Evolutionary conservation across 2,113 vertebrate genomes (phyloP).

Genomic region (Cyanoramphus novaezelandiae): DNA sequence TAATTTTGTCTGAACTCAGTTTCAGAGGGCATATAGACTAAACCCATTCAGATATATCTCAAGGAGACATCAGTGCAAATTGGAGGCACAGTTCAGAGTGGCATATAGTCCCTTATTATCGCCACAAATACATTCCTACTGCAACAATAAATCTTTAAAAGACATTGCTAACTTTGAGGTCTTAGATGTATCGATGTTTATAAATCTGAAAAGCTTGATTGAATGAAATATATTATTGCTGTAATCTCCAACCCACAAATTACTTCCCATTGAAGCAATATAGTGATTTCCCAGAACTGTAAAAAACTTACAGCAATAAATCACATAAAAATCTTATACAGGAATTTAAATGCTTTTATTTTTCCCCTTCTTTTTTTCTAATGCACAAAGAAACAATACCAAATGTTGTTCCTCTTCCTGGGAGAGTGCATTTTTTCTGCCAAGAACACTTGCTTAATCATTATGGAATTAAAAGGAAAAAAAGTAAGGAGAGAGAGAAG

Average conservation of each 20-base stretch:
- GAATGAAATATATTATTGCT: background rate
- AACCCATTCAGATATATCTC: background rate
- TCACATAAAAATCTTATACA: background rate
- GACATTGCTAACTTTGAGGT: background rate
- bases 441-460: background rate
- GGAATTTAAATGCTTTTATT: background rate
- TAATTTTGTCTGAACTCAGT: background rate
- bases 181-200: background rate
- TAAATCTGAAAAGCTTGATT: background rate
- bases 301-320: background rate
- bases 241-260: background rate
- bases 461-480: background rate
- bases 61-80: background rate
- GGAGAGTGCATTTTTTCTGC: background rate
- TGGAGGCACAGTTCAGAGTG: background rate
- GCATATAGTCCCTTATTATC: background rate
- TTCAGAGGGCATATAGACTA: background rate
- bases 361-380: background rate
- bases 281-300: background rate
- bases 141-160: background rate
- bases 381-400: background rate
- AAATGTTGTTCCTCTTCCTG: background rate
- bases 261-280: background rate
- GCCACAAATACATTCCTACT: background rate
- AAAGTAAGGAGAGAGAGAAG: background rate